phyloP scores from a whole-genome alignment of 2,797 vertebrate species.

The Pseudomugil tenellus region DNA sequence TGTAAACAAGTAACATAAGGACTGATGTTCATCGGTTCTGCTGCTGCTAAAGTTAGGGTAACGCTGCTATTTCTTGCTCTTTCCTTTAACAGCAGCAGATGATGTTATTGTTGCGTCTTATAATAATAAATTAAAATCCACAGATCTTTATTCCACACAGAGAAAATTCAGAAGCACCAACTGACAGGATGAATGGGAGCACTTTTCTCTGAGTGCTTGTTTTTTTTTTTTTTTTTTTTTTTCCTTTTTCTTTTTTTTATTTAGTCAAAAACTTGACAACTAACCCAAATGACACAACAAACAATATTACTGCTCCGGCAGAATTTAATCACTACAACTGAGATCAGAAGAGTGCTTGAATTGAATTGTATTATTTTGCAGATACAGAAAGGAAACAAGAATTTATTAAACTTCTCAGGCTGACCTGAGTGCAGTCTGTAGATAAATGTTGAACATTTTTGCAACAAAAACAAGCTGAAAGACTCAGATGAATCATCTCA shows the following conservation, averaged over 20 bases:
- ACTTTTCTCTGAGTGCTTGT: neutral
- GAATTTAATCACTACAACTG: neutral
- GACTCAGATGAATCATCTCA: slow-evolving; percentile 50
- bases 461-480: slow-evolving; percentile 29
- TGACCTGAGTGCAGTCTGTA: neutral
- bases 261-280: neutral
- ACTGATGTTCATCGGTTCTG: neutral
- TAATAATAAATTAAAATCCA: neutral
- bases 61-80: neutral
- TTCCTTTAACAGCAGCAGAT: neutral
- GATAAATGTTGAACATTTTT: slow-evolving; percentile 14
- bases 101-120: neutral
- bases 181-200: neutral
- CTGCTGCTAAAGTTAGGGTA: neutral
- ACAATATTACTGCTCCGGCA: neutral
- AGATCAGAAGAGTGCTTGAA: neutral
- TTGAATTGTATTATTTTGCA: neutral
- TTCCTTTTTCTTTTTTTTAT: neutral
- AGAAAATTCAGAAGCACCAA: neutral
- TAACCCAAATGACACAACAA: neutral
- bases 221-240: neutral
- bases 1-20: slow-evolving; percentile 3
- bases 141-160: neutral
- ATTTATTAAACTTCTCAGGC: neutral
- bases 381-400: neutral